Base-by-base conservation (phyloP, 2,797 vertebrate genomes). In the Halcyon leucocephala region DNA sequence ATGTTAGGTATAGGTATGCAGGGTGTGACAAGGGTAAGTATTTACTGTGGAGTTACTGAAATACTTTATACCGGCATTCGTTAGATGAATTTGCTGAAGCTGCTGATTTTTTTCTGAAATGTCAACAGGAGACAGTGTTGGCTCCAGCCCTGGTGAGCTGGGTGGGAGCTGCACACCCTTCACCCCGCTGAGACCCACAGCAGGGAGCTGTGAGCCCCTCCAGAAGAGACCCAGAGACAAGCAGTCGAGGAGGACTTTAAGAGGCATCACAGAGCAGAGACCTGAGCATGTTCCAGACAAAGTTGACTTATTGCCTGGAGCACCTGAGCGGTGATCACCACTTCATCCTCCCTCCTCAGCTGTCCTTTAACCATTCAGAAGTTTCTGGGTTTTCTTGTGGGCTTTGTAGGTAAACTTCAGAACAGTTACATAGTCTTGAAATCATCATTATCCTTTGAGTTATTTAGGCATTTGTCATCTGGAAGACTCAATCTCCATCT, bases 31-130 rank as follows among this genome's bases (percentile, higher is more conserved):
- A 62, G 31, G 70, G 11, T 41, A 57, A 57, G 31, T 62, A 54
- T 69, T 76, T 85, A 48, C 57, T 52, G 41, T 57, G 41, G 37
- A 62, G 31, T 52, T 70, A 54, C 51, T 70, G 91, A 35, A 52
- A 70, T 85, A 46, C 37, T 67, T 65, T 72, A 13, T 57, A 51
- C 58, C 5, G 1, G 41, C 12, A 10, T 57, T 61, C 87, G 37
- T 82, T 83, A 49, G 73, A 74, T 65, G 22, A 57, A 90, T 89
- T 89, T 86, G 78, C 83, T 84, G 90, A 93, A 93, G 49, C 33
- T 83, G 80, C 82, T 71, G 69, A 33, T 93, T 90, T 61, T 81
- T 70, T 73, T 25, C 73, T 57, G 51, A 82, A 54, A 69, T 6
- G 44, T 60, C 25, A 4, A 10, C 25, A 60, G 61, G 39, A 87